Conservation (phyloP, 35 echinoderm and acorn worm species). For the Lytechinus pictus region DNA sequence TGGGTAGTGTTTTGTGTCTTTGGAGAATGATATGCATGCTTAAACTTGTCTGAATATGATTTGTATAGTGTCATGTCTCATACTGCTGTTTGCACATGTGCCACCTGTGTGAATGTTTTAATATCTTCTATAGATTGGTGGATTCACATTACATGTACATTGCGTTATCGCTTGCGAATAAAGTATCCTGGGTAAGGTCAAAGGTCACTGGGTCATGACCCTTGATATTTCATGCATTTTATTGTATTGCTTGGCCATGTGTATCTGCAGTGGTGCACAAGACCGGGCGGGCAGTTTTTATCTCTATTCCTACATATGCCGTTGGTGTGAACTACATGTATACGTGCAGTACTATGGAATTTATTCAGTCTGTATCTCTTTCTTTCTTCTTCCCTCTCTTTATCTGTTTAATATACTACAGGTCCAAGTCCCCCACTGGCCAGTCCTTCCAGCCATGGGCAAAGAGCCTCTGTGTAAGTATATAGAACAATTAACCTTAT, state of each 20-base stretch:
- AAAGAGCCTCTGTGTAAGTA: constrained; percentile 54
- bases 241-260: no score
- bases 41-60: neutral
- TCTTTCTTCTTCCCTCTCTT: neutral
- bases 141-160: neutral
- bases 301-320: no score
- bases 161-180: no score
- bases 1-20: neutral
- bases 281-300: no score
- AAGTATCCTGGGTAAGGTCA: no score
- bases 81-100: neutral
- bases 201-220: no score
- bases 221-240: no score
- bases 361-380: neutral
- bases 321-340: no score
- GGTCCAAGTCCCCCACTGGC: constrained; percentile 53
- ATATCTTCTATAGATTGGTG: neutral
- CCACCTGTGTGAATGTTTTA: neutral
- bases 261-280: no score
- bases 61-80: neutral
- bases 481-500: no score
- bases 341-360: no score
- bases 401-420: neutral
- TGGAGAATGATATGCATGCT: neutral
- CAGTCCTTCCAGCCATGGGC: constrained; percentile 46